Evolutionary conservation across 2,888 invertebrate species (phyloP).

Genomic region (Reticulitermes lucifugus): DNA sequence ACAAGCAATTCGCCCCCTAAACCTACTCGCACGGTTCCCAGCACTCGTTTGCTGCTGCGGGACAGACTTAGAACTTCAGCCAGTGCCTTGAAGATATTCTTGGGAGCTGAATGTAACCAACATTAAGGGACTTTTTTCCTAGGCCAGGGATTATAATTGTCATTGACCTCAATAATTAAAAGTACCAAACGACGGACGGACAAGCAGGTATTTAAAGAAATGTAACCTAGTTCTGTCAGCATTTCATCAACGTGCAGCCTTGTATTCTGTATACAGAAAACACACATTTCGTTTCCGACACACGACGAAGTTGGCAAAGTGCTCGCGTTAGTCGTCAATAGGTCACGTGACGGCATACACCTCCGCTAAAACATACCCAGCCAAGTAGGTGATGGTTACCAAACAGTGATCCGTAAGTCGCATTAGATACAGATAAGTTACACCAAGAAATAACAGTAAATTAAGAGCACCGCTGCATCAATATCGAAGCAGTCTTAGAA

Average conservation of each 20-base stretch:
- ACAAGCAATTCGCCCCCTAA: constrained; percentile 30
- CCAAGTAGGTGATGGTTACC: constrained; percentile 27
- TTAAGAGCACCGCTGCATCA: too few relatives aligned
- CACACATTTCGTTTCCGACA: constrained; percentile 13
- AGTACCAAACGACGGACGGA: background rate
- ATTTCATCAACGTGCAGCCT: constrained; percentile 9
- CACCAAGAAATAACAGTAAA: too few relatives aligned
- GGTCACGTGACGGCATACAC: constrained; percentile 12
- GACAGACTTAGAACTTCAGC: constrained; percentile 8
- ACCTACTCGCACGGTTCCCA: constrained; percentile 43
- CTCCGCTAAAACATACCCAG: background rate
- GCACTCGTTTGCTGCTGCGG: constrained; percentile 39
- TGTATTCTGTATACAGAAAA: background rate
- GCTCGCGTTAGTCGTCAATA: background rate
- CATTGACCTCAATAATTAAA: constrained; percentile 22
- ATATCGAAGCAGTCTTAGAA: too few relatives aligned
- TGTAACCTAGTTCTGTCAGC: background rate
- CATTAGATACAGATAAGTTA: background rate
- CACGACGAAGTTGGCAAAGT: background rate
- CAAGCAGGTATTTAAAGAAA: background rate
- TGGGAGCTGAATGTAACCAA: constrained; percentile 35
- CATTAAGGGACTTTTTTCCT: constrained; percentile 20
- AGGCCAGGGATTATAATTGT: constrained; percentile 37
- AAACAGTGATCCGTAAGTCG: background rate
- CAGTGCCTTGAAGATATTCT: constrained; percentile 44